These are phyloP conservation scores for Enteromius radiatus DNA, from an alignment of 2,797 vertebrate genomes.

Conservation along the genomic window DNA sequence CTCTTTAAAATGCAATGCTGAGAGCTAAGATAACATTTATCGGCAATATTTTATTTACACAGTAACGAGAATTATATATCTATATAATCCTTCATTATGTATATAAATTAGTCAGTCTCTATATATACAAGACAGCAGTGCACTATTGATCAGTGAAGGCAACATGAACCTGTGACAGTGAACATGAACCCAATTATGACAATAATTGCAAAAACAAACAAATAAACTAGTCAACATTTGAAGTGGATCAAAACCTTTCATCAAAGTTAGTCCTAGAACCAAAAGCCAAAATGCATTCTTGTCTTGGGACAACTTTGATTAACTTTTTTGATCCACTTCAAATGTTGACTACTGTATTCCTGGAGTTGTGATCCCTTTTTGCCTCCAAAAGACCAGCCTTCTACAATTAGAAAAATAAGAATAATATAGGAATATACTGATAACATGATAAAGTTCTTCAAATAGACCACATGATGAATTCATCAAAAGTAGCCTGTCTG, in stretches of 20 bases:
- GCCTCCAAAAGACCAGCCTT: not conserved
- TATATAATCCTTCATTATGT: not conserved
- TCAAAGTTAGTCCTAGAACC: too few species aligned
- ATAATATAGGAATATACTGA: not conserved
- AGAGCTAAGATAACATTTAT: not conserved
- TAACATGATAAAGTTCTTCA: not conserved
- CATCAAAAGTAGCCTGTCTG: not conserved
- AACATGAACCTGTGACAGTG: not conserved
- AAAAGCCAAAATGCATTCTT: too few species aligned
- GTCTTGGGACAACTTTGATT: too few species aligned
- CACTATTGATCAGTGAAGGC: not conserved
- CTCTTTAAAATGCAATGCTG: slow-evolving; percentile 62
- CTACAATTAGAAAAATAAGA: not conserved
- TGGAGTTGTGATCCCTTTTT: too few species aligned
- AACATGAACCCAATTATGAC: not conserved
- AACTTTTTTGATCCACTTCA: too few species aligned
- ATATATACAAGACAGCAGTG: not conserved
- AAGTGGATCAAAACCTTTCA: too few species aligned
- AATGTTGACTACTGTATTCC: too few species aligned
- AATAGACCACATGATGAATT: not conserved
- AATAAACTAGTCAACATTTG: too few species aligned
- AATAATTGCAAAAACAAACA: not conserved
- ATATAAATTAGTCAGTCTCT: not conserved
- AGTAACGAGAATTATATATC: not conserved
- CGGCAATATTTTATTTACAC: not conserved